A percentile compares a stretch with the other conserved stretches of the same genome.
Conservation (phyloP, 2,797 vertebrate genomes). For the Anguilla marmorata region DNA sequence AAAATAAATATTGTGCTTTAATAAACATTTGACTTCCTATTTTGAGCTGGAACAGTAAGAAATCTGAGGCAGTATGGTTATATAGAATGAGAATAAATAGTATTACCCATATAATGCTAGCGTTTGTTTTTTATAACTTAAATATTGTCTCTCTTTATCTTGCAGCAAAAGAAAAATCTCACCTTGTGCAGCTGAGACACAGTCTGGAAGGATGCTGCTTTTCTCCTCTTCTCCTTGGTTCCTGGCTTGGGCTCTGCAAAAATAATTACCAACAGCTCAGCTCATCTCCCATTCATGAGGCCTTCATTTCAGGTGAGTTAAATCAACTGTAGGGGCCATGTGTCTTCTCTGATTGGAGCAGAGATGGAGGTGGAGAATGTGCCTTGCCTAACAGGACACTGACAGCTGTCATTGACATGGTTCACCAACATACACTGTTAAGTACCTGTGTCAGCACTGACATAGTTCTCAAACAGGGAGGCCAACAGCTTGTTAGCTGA, state of each 20-base stretch:
- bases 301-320: neutral
- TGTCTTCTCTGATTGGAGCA: neutral
- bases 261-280: neutral
- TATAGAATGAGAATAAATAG: neutral
- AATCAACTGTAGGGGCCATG: neutral
- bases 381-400: neutral
- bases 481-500: conserved; percentile 87
- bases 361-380: neutral
- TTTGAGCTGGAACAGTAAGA: neutral
- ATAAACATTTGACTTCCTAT: neutral
- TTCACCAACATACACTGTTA: neutral
- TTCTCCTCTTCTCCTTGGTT: conserved; percentile 88
- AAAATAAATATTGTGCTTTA: neutral
- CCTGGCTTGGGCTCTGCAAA: conserved; percentile 70
- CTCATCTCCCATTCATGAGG: neutral
- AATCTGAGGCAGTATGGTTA: neutral
- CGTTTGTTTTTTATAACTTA: neutral
- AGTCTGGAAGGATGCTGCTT: conserved; percentile 91
- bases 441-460: conserved; percentile 78
- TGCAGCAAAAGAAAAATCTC: conserved; percentile 51
- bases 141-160: neutral
- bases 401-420: neutral
- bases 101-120: neutral
- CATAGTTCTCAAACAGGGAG: conserved; percentile 83
- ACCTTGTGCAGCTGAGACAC: conserved; percentile 93